Conservation (phyloP, 2,888 invertebrate species). For the Drosophila mimetica region DNA sequence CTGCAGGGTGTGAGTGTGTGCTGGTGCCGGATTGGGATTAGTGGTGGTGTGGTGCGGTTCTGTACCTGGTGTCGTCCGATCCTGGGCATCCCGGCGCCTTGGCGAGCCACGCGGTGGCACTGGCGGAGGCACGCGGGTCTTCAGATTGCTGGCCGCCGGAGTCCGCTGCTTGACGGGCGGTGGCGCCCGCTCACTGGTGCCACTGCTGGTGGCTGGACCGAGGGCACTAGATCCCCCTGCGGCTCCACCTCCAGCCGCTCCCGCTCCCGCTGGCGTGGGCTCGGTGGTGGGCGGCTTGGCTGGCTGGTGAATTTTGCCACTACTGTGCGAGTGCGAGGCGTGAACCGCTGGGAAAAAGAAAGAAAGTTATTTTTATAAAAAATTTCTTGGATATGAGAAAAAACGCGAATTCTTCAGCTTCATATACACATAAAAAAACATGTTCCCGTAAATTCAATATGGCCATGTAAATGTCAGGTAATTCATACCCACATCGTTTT, state of each 20-base stretch:
- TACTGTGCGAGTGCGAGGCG: slow-evolving; percentile 72
- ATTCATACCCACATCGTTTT: too few species aligned
- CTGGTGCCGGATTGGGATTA: slow-evolving; percentile 50
- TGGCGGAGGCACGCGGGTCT: slow-evolving; percentile 93
- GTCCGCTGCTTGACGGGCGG: slow-evolving; percentile 74
- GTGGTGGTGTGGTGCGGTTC: slow-evolving; percentile 34
- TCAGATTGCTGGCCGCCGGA: slow-evolving; percentile 85
- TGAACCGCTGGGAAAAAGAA: slow-evolving; percentile 47
- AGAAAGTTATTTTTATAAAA: too few species aligned
- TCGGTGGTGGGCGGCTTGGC: slow-evolving; percentile 58
- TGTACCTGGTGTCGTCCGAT: slow-evolving; percentile 78
- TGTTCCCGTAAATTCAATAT: too few species aligned
- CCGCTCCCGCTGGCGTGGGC: slow-evolving; percentile 33
- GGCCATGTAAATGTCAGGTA: too few species aligned
- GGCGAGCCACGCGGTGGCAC: slow-evolving; percentile 94
- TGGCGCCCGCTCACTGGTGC: slow-evolving; percentile 50
- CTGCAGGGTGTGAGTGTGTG: slow-evolving; percentile 51
- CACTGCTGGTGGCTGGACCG: slow-evolving; percentile 68
- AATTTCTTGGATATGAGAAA: too few species aligned
- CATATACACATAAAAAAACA: too few species aligned
- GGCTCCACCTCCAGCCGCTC: slow-evolving; percentile 83
- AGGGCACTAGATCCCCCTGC: slow-evolving; percentile 71
- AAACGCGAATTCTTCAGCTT: too few species aligned
- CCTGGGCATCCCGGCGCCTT: slow-evolving; percentile 84
- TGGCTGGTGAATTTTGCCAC: slow-evolving; percentile 67